Evolutionary conservation across 2,113 vertebrate species (phyloP).

Genomic region (Sula dactylatra): DNA sequence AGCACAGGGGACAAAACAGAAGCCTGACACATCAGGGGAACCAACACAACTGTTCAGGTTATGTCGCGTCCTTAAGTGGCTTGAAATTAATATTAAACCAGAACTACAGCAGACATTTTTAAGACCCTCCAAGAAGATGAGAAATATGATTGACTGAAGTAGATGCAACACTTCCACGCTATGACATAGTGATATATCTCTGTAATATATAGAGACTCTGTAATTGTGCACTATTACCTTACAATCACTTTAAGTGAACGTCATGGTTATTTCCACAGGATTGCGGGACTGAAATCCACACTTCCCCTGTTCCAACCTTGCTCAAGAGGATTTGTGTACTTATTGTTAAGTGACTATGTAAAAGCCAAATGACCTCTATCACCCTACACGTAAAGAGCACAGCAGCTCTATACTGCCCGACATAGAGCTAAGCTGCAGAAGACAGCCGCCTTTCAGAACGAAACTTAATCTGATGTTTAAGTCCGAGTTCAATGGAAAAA

Average conservation of each 20-base stretch:
- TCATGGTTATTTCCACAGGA: not conserved
- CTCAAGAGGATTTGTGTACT: not conserved
- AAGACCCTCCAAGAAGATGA: not conserved
- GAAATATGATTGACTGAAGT: not conserved
- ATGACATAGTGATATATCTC: too few relatives aligned
- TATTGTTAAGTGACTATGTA: rapidly evolving
- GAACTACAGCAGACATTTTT: not conserved
- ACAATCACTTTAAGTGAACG: not conserved
- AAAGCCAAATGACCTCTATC: not conserved
- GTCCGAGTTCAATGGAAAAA: rapidly evolving
- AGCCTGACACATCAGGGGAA: not conserved
- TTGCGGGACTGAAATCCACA: not conserved
- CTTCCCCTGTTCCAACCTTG: not conserved
- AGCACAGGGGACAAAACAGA: not conserved
- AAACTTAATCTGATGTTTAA: not conserved
- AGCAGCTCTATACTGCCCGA: not conserved
- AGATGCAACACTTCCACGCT: not conserved
- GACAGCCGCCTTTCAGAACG: not conserved
- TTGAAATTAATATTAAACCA: not conserved
- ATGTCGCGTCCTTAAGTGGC: not conserved
- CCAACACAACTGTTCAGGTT: not conserved
- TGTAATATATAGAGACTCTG: too few relatives aligned
- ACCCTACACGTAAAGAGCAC: not conserved
- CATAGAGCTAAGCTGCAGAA: not conserved
- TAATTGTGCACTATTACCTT: not conserved